Conservation (phyloP, 2,113 vertebrate genomes). For the Uria aalge region DNA sequence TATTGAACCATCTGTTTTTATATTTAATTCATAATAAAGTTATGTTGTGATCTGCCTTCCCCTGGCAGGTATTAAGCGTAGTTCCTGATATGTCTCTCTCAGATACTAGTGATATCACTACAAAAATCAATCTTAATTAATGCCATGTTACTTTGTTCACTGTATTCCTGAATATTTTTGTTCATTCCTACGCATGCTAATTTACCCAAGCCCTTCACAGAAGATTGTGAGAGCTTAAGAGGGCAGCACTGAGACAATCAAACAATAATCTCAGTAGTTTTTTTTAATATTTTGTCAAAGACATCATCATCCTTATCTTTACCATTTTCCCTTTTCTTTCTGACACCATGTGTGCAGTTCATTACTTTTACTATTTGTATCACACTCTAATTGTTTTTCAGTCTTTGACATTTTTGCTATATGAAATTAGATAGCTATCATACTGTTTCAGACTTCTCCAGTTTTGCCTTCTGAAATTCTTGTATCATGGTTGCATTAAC, state of each 20-base stretch:
- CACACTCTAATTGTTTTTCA: background rate
- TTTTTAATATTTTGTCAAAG: background rate
- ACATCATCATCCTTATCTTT: background rate
- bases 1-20: background rate
- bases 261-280: background rate
- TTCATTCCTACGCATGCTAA: background rate
- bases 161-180: background rate
- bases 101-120: background rate
- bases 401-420: background rate
- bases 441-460: background rate
- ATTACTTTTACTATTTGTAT: background rate
- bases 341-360: background rate
- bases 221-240: background rate
- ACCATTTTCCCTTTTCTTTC: background rate
- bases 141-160: background rate
- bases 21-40: background rate
- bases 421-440: background rate
- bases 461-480: background rate
- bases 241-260: background rate
- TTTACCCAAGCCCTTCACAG: background rate
- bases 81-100: background rate
- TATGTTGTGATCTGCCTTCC: background rate
- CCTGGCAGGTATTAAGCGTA: background rate
- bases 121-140: background rate
- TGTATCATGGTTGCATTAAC: background rate